A percentile compares a stretch with the other conserved stretches of the same genome.
phyloP scores from a whole-genome alignment of 2,888 invertebrate species.

The Cryptops parisi region DNA sequence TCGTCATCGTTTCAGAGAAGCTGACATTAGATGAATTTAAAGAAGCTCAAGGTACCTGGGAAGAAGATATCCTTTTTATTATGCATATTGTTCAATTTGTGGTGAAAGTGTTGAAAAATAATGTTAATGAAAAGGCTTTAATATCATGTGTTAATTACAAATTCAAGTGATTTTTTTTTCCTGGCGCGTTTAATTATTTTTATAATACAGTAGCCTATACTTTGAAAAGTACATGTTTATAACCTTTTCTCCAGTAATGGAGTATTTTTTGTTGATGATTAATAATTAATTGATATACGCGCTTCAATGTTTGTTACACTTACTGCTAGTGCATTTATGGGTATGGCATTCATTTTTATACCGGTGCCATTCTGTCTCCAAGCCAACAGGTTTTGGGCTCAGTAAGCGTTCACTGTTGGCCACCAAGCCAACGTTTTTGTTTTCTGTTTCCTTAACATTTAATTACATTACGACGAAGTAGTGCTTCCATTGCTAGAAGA shows the following conservation, averaged over 20 bases:
- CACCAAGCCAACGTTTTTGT: too few relatives aligned
- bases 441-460: conserved; percentile 14
- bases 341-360: too few relatives aligned
- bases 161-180: too few relatives aligned
- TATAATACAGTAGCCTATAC: too few relatives aligned
- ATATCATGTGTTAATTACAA: background rate
- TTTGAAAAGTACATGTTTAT: background rate
- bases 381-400: too few relatives aligned
- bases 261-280: background rate
- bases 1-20: conserved; percentile 47
- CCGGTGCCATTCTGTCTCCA: too few relatives aligned
- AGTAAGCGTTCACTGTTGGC: too few relatives aligned
- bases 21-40: conserved; percentile 49
- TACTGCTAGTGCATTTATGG: too few relatives aligned
- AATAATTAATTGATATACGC: background rate
- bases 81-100: too few relatives aligned
- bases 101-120: background rate
- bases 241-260: background rate
- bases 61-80: conserved; percentile 46
- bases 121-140: background rate
- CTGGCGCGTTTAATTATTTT: too few relatives aligned
- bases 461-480: conserved; percentile 49
- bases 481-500: conserved; percentile 54
- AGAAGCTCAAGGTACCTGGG: conserved; percentile 59
- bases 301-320: too few relatives aligned